Conservation (phyloP, 1,140 invertebrate species). For the Euura saliciscinereae region DNA sequence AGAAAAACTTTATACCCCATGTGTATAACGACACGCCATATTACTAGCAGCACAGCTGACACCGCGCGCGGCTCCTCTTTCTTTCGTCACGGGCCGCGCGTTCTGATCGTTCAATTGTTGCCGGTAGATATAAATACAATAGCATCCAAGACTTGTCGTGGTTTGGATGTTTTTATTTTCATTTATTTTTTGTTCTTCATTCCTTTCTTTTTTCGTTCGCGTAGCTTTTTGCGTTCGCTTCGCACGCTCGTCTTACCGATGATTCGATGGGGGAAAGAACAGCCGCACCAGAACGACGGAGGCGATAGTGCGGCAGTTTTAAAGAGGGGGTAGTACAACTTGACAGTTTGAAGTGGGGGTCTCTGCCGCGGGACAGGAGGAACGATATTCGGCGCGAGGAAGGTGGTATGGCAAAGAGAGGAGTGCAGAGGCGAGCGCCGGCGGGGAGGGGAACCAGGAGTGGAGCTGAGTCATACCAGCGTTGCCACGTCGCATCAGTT, state of each 20-base stretch:
- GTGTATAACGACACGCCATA: neutral
- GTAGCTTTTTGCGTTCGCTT: constrained; percentile 24
- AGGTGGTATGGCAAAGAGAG: constrained; percentile 35
- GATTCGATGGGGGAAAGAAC: constrained; percentile 21
- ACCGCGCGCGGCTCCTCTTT: neutral
- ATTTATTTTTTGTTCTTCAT: neutral
- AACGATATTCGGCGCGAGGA: constrained; percentile 24
- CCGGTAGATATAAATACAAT: neutral
- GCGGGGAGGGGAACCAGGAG: constrained; percentile 30
- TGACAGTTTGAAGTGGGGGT: constrained; percentile 6
- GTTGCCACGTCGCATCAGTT: constrained; percentile 49
- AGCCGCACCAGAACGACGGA: neutral
- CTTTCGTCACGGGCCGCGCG: neutral
- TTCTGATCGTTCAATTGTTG: constrained; percentile 4
- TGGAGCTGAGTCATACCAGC: constrained; percentile 58
- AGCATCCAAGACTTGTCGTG: neutral
- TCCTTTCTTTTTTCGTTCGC: neutral
- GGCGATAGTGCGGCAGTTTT: constrained; percentile 18
- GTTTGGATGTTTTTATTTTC: neutral
- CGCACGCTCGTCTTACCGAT: constrained; percentile 38
- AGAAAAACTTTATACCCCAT: too few species aligned
- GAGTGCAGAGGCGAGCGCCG: constrained; percentile 34
- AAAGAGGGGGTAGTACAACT: neutral
- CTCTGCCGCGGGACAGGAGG: constrained; percentile 22
- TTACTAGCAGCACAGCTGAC: constrained; percentile 4